A percentile compares a stretch with the other conserved stretches of the same genome.
Evolutionary conservation across 2,888 invertebrate species (phyloP).

Genomic region (Synanthedon andrenaeformis): DNA sequence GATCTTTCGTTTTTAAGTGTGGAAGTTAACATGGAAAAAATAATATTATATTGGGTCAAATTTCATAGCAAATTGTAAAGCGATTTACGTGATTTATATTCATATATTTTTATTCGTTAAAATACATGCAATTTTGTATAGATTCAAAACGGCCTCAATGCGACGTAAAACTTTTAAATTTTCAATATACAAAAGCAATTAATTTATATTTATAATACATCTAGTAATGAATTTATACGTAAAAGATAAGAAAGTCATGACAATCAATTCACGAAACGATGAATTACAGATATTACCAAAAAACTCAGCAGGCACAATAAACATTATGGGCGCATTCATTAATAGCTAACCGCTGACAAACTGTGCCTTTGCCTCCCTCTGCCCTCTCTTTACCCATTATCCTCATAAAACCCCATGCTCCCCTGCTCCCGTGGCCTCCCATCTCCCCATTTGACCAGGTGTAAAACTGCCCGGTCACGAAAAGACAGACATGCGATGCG

Average conservation of each 20-base stretch:
- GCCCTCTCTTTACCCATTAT: conserved; percentile 36
- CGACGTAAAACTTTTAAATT: too few species aligned
- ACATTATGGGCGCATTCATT: conserved; percentile 64
- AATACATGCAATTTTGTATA: too few species aligned
- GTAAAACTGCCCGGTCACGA: conserved; percentile 69
- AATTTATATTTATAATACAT: too few species aligned
- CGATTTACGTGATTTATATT: too few species aligned
- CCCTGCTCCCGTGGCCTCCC: conserved; percentile 17
- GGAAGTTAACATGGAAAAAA: too few species aligned
- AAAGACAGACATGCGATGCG: conserved; percentile 66
- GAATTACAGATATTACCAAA: conserved; percentile 29
- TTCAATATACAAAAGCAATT: too few species aligned
- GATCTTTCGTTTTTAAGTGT: too few species aligned
- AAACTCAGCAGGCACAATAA: conserved; percentile 61
- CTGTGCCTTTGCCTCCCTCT: conserved; percentile 42
- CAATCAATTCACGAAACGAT: conserved; percentile 56
- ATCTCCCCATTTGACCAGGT: conserved; percentile 54
- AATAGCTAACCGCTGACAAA: conserved; percentile 65
- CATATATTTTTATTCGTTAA: too few species aligned
- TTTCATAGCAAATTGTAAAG: too few species aligned
- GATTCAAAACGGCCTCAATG: too few species aligned
- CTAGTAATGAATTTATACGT: background rate
- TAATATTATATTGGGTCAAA: too few species aligned
- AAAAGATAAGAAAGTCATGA: conserved; percentile 11
- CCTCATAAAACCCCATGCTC: conserved; percentile 30